Evolutionary conservation across 1,140 invertebrate species (phyloP), one percentile per base, ranked within the genome.

Genomic region (Drosophila fuyamai): DNA sequence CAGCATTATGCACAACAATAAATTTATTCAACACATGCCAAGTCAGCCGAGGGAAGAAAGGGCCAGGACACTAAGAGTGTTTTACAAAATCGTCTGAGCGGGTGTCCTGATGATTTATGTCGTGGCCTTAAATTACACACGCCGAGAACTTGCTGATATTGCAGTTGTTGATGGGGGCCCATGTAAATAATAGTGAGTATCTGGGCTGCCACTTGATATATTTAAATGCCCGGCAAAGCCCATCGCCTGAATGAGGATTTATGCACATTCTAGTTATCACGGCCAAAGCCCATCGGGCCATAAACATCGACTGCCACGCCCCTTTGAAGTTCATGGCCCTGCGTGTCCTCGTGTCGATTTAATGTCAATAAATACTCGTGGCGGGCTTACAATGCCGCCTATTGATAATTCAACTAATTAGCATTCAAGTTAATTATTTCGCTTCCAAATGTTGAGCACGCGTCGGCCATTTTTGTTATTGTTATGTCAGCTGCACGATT

Each of bases 1-100:
- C 75, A 83, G 85, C 79, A 89, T 88, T 89, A 88, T 89, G 80
- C 84, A 81, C 84, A 89, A 84, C 80, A 88, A 88, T 88, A 88
- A 88, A 88, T 88, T 88, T 89, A 88, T 88, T 89, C 84, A 84
- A 75, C 84, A 80, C 84, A 84, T 84, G 84, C 76, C 76, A 73
- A 68, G 79, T 57, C 62, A 57, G 54, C 36, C 44, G 40, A 41
- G 61, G 50, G 12, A 16, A 6, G 0, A 14, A 35, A 10, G 14
- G 29, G 50, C 14, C 55, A 53, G 67, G 74, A 66, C 72, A 74
- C 84, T 80, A 48, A 14, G 62, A 82, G 76, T 59, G 47, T 79
- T 74, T 74, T 71, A 71, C 73, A 76, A 61, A 77, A 70, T 76
- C 79, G 76, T 63, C 59, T 59, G 50, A 41, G 46, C 55, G 79